Percentiles rank a stretch among this genome's conserved stretches.
Evolutionary conservation across 2,113 vertebrate genomes (phyloP).

Genomic region (Melospiza melodia): DNA sequence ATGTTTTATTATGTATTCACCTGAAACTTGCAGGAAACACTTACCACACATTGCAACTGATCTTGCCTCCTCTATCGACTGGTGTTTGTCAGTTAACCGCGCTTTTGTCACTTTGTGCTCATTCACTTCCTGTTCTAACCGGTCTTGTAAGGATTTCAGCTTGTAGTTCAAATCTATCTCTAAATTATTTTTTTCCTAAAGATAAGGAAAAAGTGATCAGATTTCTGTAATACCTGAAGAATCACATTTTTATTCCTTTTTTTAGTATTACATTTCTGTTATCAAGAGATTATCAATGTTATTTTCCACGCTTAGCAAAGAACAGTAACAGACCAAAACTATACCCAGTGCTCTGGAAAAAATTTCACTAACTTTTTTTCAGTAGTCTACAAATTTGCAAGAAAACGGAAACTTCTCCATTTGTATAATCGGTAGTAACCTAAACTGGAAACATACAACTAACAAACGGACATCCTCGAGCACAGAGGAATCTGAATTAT

Average conservation of each 20-base stretch:
- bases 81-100: conserved; percentile 94
- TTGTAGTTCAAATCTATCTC: conserved; percentile 98
- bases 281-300: background rate
- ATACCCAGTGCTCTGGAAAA: background rate
- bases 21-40: conserved; percentile 42
- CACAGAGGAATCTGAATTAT: background rate
- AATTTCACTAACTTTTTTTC: background rate
- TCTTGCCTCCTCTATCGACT: conserved; percentile 95
- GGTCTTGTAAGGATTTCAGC: conserved; percentile 93
- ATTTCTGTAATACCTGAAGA: background rate
- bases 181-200: conserved; percentile 95
- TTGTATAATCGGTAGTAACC: background rate
- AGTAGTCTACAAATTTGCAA: background rate
- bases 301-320: background rate
- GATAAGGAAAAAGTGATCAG: background rate
- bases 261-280: background rate
- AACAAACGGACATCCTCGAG: background rate
- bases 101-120: conserved; percentile 94
- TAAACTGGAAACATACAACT: background rate
- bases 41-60: conserved; percentile 94
- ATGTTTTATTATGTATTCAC: background rate
- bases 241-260: background rate
- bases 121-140: conserved; percentile 92
- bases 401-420: background rate
- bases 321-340: background rate